These are phyloP conservation scores for Eubucco bourcierii DNA, from an alignment of 2,113 vertebrate genomes.

Conservation along the genomic window DNA sequence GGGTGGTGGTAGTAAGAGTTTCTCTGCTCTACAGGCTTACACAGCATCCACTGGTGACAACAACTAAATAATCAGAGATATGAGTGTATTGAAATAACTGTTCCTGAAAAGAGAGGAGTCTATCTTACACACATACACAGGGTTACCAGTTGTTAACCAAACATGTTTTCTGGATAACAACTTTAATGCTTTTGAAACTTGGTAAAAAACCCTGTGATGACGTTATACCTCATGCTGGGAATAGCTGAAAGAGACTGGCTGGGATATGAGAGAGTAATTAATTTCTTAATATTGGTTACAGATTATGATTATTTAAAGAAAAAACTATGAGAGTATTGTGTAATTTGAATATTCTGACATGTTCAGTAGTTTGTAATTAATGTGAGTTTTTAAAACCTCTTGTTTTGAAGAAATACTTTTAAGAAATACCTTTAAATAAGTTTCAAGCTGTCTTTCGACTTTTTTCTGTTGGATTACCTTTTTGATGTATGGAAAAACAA, in stretches of 20 bases:
- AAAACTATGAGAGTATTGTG: not conserved
- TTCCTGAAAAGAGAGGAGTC: not conserved
- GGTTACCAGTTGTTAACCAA: not conserved
- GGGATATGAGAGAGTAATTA: not conserved
- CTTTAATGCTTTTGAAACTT: not conserved
- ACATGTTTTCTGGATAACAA: not conserved
- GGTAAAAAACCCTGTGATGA: not conserved
- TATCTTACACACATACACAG: not conserved
- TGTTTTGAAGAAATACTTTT: not conserved
- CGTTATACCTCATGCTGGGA: not conserved
- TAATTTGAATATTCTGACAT: not conserved
- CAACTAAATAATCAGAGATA: not conserved
- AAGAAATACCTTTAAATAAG: not conserved
- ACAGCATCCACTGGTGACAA: not conserved
- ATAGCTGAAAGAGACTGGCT: not conserved
- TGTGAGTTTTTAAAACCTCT: not conserved
- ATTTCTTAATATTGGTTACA: not conserved
- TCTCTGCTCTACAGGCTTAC: not conserved
- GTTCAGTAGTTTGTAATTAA: not conserved
- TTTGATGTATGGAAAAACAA: not conserved
- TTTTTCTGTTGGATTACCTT: not conserved
- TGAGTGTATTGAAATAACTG: not conserved
- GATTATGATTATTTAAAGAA: not conserved
- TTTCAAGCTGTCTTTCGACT: not conserved
- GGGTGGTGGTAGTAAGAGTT: not conserved